A percentile compares a stretch with the other conserved stretches of the same genome.
phyloP scores from a whole-genome alignment of 2,113 vertebrate genomes.

The Micronycteris hirsuta region DNA sequence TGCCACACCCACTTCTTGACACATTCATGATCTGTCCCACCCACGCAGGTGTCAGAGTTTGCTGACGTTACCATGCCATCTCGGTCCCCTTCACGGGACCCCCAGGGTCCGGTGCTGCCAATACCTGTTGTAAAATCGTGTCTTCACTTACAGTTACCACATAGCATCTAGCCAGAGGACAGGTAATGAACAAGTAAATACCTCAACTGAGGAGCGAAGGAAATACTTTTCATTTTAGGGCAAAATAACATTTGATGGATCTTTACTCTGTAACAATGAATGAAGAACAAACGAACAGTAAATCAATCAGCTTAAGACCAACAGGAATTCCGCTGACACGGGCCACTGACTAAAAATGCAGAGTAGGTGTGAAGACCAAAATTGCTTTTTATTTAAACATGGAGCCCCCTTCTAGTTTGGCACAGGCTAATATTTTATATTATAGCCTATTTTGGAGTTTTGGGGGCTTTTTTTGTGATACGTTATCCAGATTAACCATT shows the following conservation, averaged over 20 bases:
- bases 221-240: not conserved
- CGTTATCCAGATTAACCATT: not conserved
- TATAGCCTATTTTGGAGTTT: not conserved
- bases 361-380: not conserved
- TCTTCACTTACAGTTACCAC: not conserved
- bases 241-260: conserved; percentile 58
- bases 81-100: not conserved
- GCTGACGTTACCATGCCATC: not conserved
- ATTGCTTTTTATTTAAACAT: conserved; percentile 2
- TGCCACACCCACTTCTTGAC: not conserved
- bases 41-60: not conserved
- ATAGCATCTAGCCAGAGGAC: not conserved
- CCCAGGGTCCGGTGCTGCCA: not conserved
- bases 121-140: not conserved
- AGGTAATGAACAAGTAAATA: not conserved
- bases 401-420: not conserved
- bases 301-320: conserved; percentile 56
- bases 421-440: not conserved
- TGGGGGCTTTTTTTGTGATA: not conserved
- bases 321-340: not conserved
- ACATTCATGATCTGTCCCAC: not conserved
- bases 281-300: conserved; percentile 62
- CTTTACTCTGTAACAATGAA: conserved; percentile 65
- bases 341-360: not conserved
- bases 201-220: not conserved